Evolutionary conservation across 2,113 vertebrate genomes (phyloP).

Genomic region (Zapus hudsonius): DNA sequence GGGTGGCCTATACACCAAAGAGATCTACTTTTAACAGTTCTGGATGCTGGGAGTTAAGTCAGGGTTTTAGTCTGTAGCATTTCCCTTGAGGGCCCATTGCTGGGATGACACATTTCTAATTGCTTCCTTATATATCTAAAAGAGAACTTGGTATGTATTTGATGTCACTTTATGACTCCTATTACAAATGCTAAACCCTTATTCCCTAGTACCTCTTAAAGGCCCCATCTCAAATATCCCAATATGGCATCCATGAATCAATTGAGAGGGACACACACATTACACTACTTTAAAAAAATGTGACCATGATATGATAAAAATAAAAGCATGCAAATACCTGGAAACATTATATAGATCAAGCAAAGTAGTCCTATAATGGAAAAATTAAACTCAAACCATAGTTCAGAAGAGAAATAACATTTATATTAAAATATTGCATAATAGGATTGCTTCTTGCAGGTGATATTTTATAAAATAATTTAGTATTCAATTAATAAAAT

Average conservation of each 20-base stretch:
- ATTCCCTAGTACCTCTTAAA: not conserved
- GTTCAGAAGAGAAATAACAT: not conserved
- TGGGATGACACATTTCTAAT: too few species aligned
- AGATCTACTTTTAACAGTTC: too few species aligned
- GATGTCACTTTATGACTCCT: not conserved
- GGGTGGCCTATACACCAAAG: too few species aligned
- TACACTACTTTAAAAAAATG: not conserved
- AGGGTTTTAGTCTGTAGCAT: too few species aligned
- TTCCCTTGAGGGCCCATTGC: too few species aligned
- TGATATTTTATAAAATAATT: not conserved
- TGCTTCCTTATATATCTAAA: too few species aligned
- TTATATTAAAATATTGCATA: not conserved
- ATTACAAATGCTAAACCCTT: not conserved
- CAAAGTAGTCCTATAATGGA: not conserved
- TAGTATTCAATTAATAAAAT: not conserved
- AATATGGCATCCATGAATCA: not conserved
- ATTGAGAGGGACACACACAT: not conserved
- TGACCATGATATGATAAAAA: not conserved
- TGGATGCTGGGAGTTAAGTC: too few species aligned
- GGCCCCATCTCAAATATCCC: not conserved
- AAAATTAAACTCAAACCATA: not conserved
- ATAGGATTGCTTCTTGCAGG: not conserved
- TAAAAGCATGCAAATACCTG: not conserved
- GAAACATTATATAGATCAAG: not conserved
- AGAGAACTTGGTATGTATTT: too few species aligned